Evolutionary conservation across 1,140 invertebrate genomes (phyloP).

Genomic region (Periplaneta americana): DNA sequence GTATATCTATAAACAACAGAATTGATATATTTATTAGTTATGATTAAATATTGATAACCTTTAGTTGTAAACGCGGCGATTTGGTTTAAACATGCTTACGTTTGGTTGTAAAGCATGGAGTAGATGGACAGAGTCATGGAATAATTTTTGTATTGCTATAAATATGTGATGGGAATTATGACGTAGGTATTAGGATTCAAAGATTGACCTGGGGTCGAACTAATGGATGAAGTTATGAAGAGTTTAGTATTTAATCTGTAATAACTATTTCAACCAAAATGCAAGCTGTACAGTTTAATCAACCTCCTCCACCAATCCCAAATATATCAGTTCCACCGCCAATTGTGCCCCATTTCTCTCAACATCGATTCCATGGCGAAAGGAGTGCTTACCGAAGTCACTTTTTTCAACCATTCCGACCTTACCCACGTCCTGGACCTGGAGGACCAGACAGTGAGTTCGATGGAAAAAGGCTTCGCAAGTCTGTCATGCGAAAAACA

Average conservation of each 20-base stretch:
- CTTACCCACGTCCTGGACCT: constrained; percentile 38
- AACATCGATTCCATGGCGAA: constrained; percentile 35
- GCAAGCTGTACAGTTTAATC: constrained; percentile 36
- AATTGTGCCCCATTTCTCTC: constrained; percentile 34
- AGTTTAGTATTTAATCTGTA: neutral
- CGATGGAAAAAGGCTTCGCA: constrained; percentile 91
- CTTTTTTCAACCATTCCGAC: constrained; percentile 43
- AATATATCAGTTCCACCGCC: constrained; percentile 42
- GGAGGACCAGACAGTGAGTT: constrained; percentile 66
- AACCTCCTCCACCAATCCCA: constrained; percentile 37
- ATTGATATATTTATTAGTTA: neutral
- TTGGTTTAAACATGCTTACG: neutral
- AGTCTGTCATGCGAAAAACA: constrained; percentile 95
- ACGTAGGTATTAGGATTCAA: neutral
- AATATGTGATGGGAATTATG: neutral
- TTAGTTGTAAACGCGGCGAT: neutral
- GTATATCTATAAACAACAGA: neutral
- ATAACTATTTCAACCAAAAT: constrained; percentile 29
- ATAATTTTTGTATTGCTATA: neutral
- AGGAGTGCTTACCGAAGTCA: constrained; percentile 36
- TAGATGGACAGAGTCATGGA: neutral
- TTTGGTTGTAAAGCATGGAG: neutral
- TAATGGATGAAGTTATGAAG: neutral
- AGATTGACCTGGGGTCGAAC: neutral
- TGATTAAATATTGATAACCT: neutral